A percentile compares a stretch with the other conserved stretches of the same genome.
phyloP scores from a whole-genome alignment of 2,888 invertebrate species.

The Orchestes rusci region DNA sequence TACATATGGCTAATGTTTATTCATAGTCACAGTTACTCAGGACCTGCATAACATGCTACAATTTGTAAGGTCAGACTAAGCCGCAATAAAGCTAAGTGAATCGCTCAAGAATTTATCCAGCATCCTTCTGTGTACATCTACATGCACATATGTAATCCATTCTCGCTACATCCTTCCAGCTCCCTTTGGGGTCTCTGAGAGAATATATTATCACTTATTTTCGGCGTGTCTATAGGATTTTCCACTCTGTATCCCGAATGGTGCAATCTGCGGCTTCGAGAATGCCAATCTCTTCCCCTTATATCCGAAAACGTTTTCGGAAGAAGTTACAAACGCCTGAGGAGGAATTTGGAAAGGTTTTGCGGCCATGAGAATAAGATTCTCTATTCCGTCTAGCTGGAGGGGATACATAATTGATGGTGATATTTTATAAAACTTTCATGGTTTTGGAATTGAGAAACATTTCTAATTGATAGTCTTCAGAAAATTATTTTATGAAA shows the following conservation, averaged over 20 bases:
- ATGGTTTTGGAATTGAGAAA: too few species aligned
- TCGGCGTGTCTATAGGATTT: slow-evolving; percentile 24
- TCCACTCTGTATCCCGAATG: slow-evolving; percentile 18
- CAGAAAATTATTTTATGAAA: too few species aligned
- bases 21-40: too few species aligned
- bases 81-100: too few species aligned
- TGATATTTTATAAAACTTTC: too few species aligned
- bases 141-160: slow-evolving; percentile 22
- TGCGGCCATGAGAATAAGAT: too few species aligned
- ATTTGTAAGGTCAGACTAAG: too few species aligned
- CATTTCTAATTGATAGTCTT: too few species aligned
- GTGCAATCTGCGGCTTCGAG: slow-evolving; percentile 16
- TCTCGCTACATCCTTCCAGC: slow-evolving; percentile 10
- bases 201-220: slow-evolving; percentile 26
- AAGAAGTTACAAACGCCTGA: slow-evolving; percentile 18
- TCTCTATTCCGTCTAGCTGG: too few species aligned
- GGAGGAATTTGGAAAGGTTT: slow-evolving; percentile 18
- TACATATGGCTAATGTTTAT: too few species aligned
- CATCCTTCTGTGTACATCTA: slow-evolving; percentile 7
- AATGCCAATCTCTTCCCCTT: slow-evolving; percentile 16
- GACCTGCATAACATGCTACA: too few species aligned
- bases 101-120: slow-evolving; percentile 1
- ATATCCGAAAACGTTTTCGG: slow-evolving; percentile 18
- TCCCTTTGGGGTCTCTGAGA: slow-evolving; percentile 13
- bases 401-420: too few species aligned